A percentile compares a stretch with the other conserved stretches of the same genome.
These are phyloP conservation scores for Noctua fimbriata DNA, from an alignment of 2,888 invertebrate species.

Conservation along the genomic window DNA sequence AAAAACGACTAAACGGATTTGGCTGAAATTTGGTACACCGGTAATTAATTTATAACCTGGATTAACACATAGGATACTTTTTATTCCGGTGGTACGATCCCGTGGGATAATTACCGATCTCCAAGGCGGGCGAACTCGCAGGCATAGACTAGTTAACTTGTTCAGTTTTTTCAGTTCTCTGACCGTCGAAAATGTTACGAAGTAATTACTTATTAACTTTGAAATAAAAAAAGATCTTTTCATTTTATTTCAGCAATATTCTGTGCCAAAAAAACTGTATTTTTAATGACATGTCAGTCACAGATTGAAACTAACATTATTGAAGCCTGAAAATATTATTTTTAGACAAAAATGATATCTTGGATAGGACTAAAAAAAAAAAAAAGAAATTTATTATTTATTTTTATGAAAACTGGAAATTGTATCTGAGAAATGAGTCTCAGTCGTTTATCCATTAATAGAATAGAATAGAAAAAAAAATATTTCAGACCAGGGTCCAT, in stretches of 20 bases:
- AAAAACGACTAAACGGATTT: no score
- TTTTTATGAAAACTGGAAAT: not conserved
- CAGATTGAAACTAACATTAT: slow-evolving; percentile 18
- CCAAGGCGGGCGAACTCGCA: no score
- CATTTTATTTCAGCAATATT: not conserved
- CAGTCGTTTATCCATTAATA: not conserved
- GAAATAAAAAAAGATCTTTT: slow-evolving; percentile 1
- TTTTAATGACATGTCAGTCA: slow-evolving; percentile 26
- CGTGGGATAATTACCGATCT: no score
- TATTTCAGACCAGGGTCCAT: no score
- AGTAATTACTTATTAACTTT: slow-evolving; percentile 11
- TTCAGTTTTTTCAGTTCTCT: not conserved
- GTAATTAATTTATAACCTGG: no score
- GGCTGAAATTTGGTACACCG: no score
- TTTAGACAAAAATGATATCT: not conserved
- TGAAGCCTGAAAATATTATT: not conserved
- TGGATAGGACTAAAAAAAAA: not conserved
- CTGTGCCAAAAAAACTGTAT: not conserved
- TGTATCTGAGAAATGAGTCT: not conserved
- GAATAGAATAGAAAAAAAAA: no score
- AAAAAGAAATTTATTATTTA: not conserved
- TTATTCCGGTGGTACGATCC: no score
- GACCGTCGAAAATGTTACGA: not conserved
- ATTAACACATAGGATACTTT: no score
- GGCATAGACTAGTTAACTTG: not conserved